phyloP scores from a whole-genome alignment of 2,888 invertebrate species.

The Eilema depressum region DNA sequence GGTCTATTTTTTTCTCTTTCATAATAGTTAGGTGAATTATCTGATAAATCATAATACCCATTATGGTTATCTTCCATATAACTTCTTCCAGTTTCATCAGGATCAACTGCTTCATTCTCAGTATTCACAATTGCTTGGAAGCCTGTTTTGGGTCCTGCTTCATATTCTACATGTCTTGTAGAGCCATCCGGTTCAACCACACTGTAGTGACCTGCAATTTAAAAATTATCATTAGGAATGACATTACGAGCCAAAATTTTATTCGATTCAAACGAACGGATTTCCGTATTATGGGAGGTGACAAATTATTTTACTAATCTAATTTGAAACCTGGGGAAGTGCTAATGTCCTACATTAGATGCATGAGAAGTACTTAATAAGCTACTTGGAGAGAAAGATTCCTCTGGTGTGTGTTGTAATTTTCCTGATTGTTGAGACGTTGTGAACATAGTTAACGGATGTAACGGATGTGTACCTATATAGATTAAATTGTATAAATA shows the following conservation, averaged over 20 bases:
- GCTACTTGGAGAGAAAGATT: too few species aligned
- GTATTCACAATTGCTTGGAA: conserved; percentile 87
- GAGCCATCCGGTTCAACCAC: conserved; percentile 90
- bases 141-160: conserved; percentile 86
- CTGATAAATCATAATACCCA: conserved; percentile 72
- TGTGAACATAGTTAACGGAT: too few species aligned
- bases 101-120: conserved; percentile 63
- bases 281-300: too few species aligned
- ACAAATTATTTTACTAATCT: too few species aligned
- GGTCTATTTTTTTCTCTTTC: conserved; percentile 67
- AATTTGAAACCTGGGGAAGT: background rate
- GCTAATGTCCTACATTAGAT: background rate
- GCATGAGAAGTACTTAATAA: too few species aligned
- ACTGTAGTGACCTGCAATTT: conserved; percentile 87
- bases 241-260: too few species aligned
- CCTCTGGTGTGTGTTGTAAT: too few species aligned
- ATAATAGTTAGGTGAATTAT: conserved; percentile 67
- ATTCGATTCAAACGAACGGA: too few species aligned
- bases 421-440: too few species aligned
- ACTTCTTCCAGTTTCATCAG: conserved; percentile 48
- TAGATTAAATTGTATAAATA: too few species aligned
- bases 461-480: too few species aligned
- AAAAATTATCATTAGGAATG: background rate
- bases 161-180: conserved; percentile 87
- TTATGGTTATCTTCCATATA: conserved; percentile 72